These are phyloP conservation scores for Gymnocephalus cernua DNA, from an alignment of 2,113 vertebrate genomes.

Conservation along the genomic window DNA sequence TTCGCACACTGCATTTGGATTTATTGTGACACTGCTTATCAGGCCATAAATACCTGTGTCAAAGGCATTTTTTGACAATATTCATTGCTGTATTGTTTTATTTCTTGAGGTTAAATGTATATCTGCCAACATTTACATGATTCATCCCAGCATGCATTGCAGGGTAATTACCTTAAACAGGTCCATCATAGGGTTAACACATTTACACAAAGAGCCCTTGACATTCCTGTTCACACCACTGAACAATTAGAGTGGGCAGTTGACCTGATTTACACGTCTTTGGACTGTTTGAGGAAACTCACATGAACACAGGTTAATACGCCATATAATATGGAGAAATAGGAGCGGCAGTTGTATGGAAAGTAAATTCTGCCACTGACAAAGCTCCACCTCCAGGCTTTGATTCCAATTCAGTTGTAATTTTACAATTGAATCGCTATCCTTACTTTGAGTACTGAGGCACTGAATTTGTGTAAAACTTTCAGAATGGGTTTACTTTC, in stretches of 20 bases:
- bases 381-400: background rate
- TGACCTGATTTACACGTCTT: background rate
- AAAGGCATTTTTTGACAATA: background rate
- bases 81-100: background rate
- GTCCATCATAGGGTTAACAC: background rate
- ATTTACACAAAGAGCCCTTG: background rate
- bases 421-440: background rate
- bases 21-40: constrained; percentile 14
- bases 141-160: constrained; percentile 6
- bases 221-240: background rate
- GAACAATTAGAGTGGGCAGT: background rate
- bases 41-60: constrained; percentile 10
- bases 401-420: background rate
- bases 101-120: background rate
- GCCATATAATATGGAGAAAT: background rate
- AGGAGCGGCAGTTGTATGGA: background rate
- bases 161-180: background rate
- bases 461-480: background rate
- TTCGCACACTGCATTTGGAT: background rate
- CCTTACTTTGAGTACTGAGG: background rate
- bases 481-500: background rate
- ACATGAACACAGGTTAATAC: background rate
- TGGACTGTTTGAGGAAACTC: constrained; percentile 13
- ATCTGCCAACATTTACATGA: background rate
- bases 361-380: background rate